Evolutionary conservation across 2,797 vertebrate species (phyloP).

Genomic region (Smutsia gigantea): DNA sequence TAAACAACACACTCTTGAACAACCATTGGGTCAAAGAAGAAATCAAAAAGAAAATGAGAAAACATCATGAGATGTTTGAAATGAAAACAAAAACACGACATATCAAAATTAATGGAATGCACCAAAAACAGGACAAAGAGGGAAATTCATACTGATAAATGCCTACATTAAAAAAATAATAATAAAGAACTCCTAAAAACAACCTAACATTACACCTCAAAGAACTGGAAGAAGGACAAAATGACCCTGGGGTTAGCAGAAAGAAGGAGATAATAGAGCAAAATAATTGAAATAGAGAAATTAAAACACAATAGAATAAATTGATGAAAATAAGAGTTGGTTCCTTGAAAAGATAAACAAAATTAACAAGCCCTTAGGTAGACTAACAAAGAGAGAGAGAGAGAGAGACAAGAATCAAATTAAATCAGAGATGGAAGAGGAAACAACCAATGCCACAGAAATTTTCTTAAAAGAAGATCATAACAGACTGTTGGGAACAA

Average conservation of each 20-base stretch:
- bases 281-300: background rate
- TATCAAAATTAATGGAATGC: background rate
- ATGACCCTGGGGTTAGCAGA: background rate
- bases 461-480: too few species aligned
- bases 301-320: background rate
- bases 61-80: background rate
- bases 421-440: background rate
- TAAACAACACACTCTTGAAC: background rate
- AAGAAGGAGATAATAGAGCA: background rate
- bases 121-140: background rate
- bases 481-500: background rate
- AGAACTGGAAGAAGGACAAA: background rate
- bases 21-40: background rate
- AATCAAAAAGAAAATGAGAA: background rate
- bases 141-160: background rate
- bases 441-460: background rate
- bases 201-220: background rate
- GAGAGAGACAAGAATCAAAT: background rate
- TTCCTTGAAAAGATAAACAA: background rate
- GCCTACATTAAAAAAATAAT: background rate
- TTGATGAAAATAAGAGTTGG: background rate
- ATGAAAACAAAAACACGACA: background rate
- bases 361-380: background rate
- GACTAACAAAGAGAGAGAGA: background rate
- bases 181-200: background rate